Evolutionary conservation across 64 coral and sea anemone genomes (phyloP).

Genomic region (Anthopleura sola): DNA sequence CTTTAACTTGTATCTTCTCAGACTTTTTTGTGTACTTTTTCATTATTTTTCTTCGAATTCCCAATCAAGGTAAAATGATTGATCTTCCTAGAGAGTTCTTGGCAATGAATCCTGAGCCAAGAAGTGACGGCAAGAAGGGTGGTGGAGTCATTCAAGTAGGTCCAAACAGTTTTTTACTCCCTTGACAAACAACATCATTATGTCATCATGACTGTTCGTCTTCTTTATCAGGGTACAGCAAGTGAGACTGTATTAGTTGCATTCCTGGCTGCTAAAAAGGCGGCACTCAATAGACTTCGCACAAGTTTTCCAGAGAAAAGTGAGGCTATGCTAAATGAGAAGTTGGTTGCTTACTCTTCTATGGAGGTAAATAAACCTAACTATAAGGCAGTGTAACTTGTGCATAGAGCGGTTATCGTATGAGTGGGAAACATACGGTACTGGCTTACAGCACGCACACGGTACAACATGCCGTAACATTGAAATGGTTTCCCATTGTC

Average conservation of each 20-base stretch:
- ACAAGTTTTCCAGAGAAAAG: not conserved
- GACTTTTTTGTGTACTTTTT: too few relatives aligned
- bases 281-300: conserved; percentile 16
- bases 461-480: too few relatives aligned
- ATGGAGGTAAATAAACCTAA: conserved; percentile 11
- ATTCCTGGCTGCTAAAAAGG: conserved; percentile 33
- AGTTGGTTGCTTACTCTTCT: conserved; percentile 53
- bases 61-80: not conserved
- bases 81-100: conserved; percentile 4
- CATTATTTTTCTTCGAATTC: too few relatives aligned
- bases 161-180: not conserved
- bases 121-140: not conserved
- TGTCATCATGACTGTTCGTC: not conserved
- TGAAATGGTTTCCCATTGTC: too few relatives aligned
- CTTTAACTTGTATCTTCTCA: too few relatives aligned
- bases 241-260: conserved; percentile 33
- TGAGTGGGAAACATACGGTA: too few relatives aligned
- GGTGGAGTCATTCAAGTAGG: conserved; percentile 48
- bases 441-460: too few relatives aligned
- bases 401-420: too few relatives aligned
- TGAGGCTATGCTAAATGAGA: conserved; percentile 24
- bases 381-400: too few relatives aligned
- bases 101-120: not conserved
- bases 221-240: conserved; percentile 24
- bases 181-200: too few relatives aligned